Evolutionary conservation across 2,888 invertebrate species (phyloP).

Genomic region (Meteorus cinctellus): DNA sequence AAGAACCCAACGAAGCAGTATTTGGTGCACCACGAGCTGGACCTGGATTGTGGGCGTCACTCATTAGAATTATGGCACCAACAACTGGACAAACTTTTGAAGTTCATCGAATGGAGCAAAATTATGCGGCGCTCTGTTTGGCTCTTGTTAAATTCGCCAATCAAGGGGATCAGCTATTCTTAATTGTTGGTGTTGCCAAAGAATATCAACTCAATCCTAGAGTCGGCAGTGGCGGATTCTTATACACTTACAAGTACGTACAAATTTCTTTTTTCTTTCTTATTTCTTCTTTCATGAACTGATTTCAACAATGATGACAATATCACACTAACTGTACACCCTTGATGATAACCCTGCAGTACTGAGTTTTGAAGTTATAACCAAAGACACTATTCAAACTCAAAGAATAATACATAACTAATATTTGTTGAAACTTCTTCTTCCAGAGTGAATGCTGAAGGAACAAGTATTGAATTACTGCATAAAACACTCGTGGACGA

Average conservation of each 20-base stretch:
- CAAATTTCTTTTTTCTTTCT: slow-evolving; percentile 1
- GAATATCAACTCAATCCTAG: slow-evolving; percentile 93
- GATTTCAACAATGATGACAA: slow-evolving; percentile 64
- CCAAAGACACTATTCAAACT: slow-evolving; percentile 34
- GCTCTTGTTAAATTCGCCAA: slow-evolving; percentile 87
- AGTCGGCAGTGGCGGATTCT: slow-evolving; percentile 85
- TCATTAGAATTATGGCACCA: slow-evolving; percentile 90
- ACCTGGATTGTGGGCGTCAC: slow-evolving; percentile 95
- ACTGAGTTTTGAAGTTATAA: slow-evolving; percentile 60
- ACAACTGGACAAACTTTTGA: slow-evolving; percentile 86
- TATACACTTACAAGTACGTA: slow-evolving; percentile 87
- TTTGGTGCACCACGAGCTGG: slow-evolving; percentile 99
- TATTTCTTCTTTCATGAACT: neutral
- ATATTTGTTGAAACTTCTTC: slow-evolving; percentile 52
- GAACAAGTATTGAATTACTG: slow-evolving; percentile 90
- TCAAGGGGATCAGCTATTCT: slow-evolving; percentile 78
- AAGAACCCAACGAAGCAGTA: slow-evolving; percentile 92
- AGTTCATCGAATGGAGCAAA: slow-evolving; percentile 90
- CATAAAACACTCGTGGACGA: slow-evolving; percentile 97
- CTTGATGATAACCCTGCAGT: slow-evolving; percentile 72
- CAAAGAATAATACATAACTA: slow-evolving; percentile 5
- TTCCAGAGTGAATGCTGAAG: slow-evolving; percentile 79
- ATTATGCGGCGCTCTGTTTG: slow-evolving; percentile 94
- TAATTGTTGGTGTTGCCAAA: slow-evolving; percentile 90
- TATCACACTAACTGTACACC: slow-evolving; percentile 62